phyloP scores from a whole-genome alignment of 2,888 invertebrate species.

The Drepanosiphum platanoidis region DNA sequence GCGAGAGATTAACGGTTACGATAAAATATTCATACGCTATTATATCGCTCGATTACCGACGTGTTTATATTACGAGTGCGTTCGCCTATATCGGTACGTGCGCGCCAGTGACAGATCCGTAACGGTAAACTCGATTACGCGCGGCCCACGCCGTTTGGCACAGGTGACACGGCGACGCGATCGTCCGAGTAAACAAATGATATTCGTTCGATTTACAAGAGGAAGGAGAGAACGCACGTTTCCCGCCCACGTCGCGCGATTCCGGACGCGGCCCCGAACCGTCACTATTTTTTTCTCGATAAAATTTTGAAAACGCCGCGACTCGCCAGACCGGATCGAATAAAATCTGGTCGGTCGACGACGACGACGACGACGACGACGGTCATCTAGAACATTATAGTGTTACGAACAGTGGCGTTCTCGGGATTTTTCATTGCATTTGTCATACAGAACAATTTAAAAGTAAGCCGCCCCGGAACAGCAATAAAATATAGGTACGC shows the following conservation, averaged over 20 bases:
- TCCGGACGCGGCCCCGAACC: too few species aligned
- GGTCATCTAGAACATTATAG: too few species aligned
- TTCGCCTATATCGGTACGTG: not conserved
- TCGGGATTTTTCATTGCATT: too few species aligned
- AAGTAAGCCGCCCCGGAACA: too few species aligned
- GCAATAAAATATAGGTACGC: too few species aligned
- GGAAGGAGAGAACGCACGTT: not conserved
- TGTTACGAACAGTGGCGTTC: too few species aligned
- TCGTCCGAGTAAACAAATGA: not conserved
- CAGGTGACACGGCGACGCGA: slow-evolving; percentile 19
- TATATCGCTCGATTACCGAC: not conserved
- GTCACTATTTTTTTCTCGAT: too few species aligned
- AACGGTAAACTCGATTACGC: slow-evolving; percentile 39
- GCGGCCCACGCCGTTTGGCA: slow-evolving; percentile 30
- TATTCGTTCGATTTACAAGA: slow-evolving; percentile 24
- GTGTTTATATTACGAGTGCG: not conserved
- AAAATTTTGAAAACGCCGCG: too few species aligned
- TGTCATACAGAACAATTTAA: too few species aligned
- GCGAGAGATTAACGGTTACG: not conserved
- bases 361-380: too few species aligned
- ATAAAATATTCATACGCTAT: not conserved
- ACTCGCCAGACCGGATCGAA: too few species aligned
- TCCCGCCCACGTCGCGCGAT: slow-evolving; percentile 10
- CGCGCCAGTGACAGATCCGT: slow-evolving; percentile 13
- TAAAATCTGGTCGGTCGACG: too few species aligned